Evolutionary conservation across 2,797 vertebrate genomes (phyloP).

Genomic region (Cercopithecus neglectus): DNA sequence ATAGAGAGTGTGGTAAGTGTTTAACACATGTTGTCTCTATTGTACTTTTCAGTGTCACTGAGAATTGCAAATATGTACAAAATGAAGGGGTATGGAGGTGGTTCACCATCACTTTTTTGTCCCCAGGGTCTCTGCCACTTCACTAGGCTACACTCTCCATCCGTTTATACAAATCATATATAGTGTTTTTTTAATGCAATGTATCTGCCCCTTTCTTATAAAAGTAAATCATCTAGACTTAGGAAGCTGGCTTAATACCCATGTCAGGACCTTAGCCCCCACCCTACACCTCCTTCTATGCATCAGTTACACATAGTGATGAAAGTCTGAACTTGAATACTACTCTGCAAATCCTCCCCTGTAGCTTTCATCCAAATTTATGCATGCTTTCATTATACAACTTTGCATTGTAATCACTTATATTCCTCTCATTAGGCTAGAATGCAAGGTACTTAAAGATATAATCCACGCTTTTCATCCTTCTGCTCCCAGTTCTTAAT

Average conservation of each 20-base stretch:
- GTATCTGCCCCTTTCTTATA: neutral
- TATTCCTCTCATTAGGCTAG: neutral
- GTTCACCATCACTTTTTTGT: neutral
- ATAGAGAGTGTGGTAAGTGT: neutral
- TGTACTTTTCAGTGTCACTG: neutral
- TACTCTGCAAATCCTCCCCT: neutral
- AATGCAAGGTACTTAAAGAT: neutral
- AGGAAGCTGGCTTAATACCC: neutral
- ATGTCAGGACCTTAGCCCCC: neutral
- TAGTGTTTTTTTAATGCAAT: neutral
- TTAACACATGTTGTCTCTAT: neutral
- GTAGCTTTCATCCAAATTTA: neutral
- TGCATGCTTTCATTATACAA: neutral
- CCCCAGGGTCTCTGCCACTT: neutral
- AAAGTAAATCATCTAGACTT: neutral
- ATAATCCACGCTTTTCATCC: neutral
- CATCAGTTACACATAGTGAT: neutral
- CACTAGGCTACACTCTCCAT: accelerated
- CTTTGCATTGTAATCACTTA: neutral
- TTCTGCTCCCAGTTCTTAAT: neutral
- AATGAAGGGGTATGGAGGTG: neutral
- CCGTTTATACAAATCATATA: neutral
- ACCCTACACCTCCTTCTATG: too few species aligned
- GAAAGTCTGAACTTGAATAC: neutral
- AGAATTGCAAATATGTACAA: neutral